Evolutionary conservation across 53 echinoderm and acorn worm species (phyloP), one percentile per base, ranked within the genome.

Genomic region (Echinarachnius parma): DNA sequence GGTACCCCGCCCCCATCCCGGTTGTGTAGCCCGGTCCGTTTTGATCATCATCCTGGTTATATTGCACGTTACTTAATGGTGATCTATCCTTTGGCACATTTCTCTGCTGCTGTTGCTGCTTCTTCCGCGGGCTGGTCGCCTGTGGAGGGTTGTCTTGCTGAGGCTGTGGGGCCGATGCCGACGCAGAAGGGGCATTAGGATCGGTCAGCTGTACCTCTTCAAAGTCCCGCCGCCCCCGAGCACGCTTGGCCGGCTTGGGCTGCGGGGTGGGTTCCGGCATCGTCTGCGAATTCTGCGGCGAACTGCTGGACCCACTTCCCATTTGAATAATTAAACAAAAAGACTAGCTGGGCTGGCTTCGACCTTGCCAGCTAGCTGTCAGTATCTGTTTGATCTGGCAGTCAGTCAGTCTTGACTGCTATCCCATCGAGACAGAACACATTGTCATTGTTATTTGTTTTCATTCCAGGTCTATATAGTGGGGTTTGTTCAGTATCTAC

Each of bases 301-400:
- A 64, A 23, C 60, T 80, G 78, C 82, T 79, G 9, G 83, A 83
- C 65, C 88, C 87, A 83, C 88, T 88, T 83, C 88, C 88, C 88
- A 88, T 88, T 69, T 20, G 70, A 18, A 52, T 53, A 35, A 50
- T 21, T n/a, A 48, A 49, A 19, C 13, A n/a, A n/a, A n/a, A n/a
- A n/a, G n/a, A n/a, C n/a, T n/a, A n/a, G n/a, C n/a, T n/a, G n/a
- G n/a, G n/a, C n/a, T n/a, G n/a, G n/a, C n/a, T n/a, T n/a, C n/a
- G n/a, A n/a, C n/a, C n/a, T n/a, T n/a, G n/a, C n/a, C n/a, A n/a
- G n/a, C n/a, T n/a, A n/a, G n/a, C n/a, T n/a, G n/a, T n/a, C n/a
- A n/a, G n/a, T n/a, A n/a, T n/a, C n/a, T n/a, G n/a, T n/a, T n/a
- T n/a, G n/a, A n/a, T n/a, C n/a, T n/a, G n/a, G n/a, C n/a, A n/a